phyloP scores from a whole-genome alignment of 2,888 invertebrate genomes.

The Diplolepis rosae region DNA sequence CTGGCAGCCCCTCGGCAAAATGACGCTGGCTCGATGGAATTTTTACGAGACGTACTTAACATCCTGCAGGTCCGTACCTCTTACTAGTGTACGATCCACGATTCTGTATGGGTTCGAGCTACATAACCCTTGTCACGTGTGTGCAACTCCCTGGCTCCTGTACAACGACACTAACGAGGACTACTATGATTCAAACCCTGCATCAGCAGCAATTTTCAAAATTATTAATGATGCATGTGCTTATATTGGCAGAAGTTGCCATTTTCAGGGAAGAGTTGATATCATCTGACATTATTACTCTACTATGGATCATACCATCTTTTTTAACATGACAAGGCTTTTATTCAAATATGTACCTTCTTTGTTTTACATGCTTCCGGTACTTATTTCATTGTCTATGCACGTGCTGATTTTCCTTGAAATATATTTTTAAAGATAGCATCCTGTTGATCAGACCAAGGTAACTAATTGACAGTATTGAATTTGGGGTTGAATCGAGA shows the following conservation, averaged over 20 bases:
- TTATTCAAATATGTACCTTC: background rate
- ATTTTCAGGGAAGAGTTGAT: background rate
- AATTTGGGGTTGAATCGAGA: constrained; percentile 16
- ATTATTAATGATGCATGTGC: constrained; percentile 27
- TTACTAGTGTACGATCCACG: constrained; percentile 2
- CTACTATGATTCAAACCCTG: constrained; percentile 33
- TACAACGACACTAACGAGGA: constrained; percentile 47
- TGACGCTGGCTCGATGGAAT: constrained; percentile 70
- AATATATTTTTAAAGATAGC: background rate
- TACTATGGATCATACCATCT: too few species aligned
- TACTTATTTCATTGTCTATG: background rate
- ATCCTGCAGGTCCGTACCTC: constrained; percentile 50
- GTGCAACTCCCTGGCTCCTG: constrained; percentile 42
- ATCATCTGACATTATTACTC: too few species aligned
- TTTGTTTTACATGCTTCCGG: background rate
- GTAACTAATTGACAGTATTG: background rate
- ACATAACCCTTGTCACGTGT: constrained; percentile 45
- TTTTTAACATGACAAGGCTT: too few species aligned
- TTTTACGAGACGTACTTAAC: constrained; percentile 73
- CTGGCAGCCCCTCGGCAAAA: constrained; percentile 61
- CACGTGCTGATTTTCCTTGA: constrained; percentile 5
- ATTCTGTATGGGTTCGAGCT: constrained; percentile 41
- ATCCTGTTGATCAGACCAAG: background rate
- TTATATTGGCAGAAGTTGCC: constrained; percentile 6
- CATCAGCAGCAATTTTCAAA: constrained; percentile 23